phyloP scores from a whole-genome alignment of 1,140 invertebrate species.

The Drosophila tani region DNA sequence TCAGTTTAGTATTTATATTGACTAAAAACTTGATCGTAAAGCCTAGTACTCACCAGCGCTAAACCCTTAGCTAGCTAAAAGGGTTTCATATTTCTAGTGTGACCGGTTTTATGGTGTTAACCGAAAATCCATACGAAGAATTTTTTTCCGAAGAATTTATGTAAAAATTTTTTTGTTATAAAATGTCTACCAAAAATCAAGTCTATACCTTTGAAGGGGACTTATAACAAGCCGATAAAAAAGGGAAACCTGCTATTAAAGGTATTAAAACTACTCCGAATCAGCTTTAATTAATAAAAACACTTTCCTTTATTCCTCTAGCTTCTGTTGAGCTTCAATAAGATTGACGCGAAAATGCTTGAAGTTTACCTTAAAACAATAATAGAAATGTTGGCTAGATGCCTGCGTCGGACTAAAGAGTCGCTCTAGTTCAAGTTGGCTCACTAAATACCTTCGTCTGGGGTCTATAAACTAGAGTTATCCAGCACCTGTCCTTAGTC shows the following conservation, averaged over 20 bases:
- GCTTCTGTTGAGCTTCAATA: constrained; percentile 17
- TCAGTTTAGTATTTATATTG: too few species aligned
- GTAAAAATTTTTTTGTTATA: too few species aligned
- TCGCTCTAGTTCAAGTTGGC: constrained; percentile 12
- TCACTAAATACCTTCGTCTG: constrained; percentile 15
- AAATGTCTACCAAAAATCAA: neutral
- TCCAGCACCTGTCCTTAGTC: constrained; percentile 48
- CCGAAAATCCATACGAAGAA: too few species aligned
- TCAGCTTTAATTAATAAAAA: constrained; percentile 1
- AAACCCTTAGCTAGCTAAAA: too few species aligned
- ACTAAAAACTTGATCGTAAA: too few species aligned
- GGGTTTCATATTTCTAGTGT: too few species aligned
- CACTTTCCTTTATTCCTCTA: constrained; percentile 36
- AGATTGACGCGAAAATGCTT: constrained; percentile 83
- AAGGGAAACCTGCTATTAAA: neutral
- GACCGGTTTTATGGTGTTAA: too few species aligned
- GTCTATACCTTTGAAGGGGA: too few species aligned
- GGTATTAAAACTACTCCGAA: neutral
- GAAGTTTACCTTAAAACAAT: constrained; percentile 84
- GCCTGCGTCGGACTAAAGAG: constrained; percentile 18
- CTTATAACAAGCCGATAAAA: neutral
- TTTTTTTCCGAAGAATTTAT: too few species aligned
- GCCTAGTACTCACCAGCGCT: too few species aligned
- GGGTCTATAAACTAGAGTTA: constrained; percentile 50
- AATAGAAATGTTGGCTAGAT: constrained; percentile 63